Conservation (phyloP, 92 coral and sea anemone genomes). For the Porites divaricata region DNA sequence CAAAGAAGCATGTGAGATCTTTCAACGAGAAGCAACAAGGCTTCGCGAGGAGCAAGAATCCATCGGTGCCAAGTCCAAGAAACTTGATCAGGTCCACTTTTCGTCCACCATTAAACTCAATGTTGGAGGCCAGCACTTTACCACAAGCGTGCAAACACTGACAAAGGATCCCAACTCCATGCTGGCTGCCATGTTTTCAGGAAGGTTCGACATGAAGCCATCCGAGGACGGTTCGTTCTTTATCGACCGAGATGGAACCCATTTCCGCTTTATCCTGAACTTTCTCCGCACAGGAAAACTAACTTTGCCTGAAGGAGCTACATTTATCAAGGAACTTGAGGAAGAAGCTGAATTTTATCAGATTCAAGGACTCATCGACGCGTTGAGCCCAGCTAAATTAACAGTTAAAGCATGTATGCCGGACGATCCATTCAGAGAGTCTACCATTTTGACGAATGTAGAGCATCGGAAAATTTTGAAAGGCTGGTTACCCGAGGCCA, state of each 20-base stretch:
- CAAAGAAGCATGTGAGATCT: slow-evolving; percentile 19
- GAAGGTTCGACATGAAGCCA: not conserved
- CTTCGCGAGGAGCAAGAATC: slow-evolving; percentile 55
- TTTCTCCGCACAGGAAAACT: not conserved
- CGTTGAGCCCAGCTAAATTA: not conserved
- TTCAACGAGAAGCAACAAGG: slow-evolving; percentile 12
- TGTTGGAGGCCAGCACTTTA: not conserved
- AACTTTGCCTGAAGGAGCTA: not conserved
- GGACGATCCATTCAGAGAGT: not conserved
- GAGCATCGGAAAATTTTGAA: not conserved
- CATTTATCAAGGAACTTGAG: not conserved
- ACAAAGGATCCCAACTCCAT: not conserved
- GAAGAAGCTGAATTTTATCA: not conserved
- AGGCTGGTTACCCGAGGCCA: not conserved
- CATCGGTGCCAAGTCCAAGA: slow-evolving; percentile 40
- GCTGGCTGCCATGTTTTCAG: slow-evolving; percentile 12
- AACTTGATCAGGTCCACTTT: not conserved
- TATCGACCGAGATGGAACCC: not conserved
- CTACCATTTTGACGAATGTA: not conserved
- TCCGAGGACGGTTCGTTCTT: not conserved
- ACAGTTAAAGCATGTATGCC: not conserved
- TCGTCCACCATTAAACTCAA: not conserved
- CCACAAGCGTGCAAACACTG: not conserved
- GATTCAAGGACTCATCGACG: not conserved
- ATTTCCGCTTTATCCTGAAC: not conserved